phyloP scores from a whole-genome alignment of 2,113 vertebrate species.

The Ramphastos sulfuratus region DNA sequence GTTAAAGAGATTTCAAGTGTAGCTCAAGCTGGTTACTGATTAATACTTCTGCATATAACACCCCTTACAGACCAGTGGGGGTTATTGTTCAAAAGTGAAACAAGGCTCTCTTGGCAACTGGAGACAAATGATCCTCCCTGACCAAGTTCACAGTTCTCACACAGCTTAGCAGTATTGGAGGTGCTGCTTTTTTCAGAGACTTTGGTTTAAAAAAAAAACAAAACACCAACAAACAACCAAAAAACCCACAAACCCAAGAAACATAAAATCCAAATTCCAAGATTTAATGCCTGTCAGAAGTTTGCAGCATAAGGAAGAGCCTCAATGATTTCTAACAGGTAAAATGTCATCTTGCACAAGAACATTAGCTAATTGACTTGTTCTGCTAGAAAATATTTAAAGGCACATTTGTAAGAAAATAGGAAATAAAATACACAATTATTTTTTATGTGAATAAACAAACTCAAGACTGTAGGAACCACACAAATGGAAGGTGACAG shows the following conservation, averaged over 20 bases:
- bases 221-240: not conserved
- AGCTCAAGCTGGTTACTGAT: conserved; percentile 77
- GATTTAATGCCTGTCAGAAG: conserved; percentile 17
- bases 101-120: conserved; percentile 69
- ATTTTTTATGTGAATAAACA: not conserved
- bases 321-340: not conserved
- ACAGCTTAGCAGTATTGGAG: conserved; percentile 55
- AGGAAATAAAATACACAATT: not conserved
- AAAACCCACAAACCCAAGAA: not conserved
- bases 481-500: not conserved
- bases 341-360: not conserved
- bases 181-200: not conserved
- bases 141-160: conserved; percentile 73
- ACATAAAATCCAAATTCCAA: not conserved
- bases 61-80: conserved; percentile 48
- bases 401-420: not conserved
- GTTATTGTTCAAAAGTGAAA: conserved; percentile 74
- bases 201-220: not conserved
- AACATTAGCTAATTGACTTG: not conserved
- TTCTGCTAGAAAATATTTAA: not conserved
- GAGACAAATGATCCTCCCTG: conserved; percentile 62
- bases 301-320: conserved; percentile 35
- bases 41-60: conserved; percentile 70
- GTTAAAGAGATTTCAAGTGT: conserved; percentile 72
- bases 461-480: not conserved